Evolutionary conservation across 2,797 vertebrate species (phyloP).

Genomic region (Alosa sapidissima): DNA sequence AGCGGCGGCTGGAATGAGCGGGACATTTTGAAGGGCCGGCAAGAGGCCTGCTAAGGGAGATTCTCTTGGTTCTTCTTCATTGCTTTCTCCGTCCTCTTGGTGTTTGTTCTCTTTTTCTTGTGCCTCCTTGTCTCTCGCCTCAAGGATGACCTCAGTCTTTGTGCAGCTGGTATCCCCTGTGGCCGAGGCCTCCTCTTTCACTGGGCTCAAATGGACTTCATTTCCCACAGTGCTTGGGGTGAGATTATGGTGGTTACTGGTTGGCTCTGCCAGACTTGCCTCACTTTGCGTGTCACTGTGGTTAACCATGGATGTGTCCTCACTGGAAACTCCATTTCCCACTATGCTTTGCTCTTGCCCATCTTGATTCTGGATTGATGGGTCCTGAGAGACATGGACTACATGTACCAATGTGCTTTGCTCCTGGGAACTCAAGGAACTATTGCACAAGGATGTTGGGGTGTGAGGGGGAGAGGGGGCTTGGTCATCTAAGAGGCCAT

Average conservation of each 20-base stretch:
- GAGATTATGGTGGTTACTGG: background rate
- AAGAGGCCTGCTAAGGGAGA: background rate
- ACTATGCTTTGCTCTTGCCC: conserved; percentile 47
- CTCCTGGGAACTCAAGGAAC: conserved; percentile 38
- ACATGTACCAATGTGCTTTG: conserved; percentile 48
- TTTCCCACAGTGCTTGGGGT: conserved; percentile 7
- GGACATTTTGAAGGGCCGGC: background rate
- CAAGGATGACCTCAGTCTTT: background rate
- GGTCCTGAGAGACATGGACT: conserved; percentile 49
- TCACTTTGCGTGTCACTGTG: conserved; percentile 26
- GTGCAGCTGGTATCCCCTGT: background rate
- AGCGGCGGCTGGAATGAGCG: background rate
- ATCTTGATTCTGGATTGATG: conserved; percentile 61
- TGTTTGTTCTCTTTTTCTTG: background rate
- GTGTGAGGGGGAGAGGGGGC: conserved; percentile 40
- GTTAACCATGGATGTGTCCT: background rate
- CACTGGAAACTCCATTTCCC: conserved; percentile 16
- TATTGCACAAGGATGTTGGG: conserved; percentile 53
- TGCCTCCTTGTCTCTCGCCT: background rate
- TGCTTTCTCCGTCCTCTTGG: background rate
- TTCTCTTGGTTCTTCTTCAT: background rate
- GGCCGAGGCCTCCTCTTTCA: background rate
- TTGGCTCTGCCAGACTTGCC: background rate
- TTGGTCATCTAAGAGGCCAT: conserved; percentile 37
- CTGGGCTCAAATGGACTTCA: background rate